Conservation (phyloP, 2,797 vertebrate genomes). For the Remorina albescens region DNA sequence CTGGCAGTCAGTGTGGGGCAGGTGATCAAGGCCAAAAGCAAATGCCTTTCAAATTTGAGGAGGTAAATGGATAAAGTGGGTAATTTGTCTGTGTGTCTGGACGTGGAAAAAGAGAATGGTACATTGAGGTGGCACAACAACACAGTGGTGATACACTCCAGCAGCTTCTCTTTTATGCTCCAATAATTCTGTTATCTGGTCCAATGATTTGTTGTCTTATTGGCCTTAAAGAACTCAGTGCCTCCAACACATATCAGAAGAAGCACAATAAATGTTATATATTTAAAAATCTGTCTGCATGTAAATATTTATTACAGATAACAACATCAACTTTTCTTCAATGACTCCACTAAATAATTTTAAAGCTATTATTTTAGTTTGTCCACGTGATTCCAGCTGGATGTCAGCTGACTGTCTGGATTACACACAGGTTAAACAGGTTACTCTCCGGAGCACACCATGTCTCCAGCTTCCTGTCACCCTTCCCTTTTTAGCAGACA, state of each 20-base stretch:
- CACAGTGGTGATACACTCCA: background rate
- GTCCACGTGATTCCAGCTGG: background rate
- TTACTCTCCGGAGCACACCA: slow-evolving; percentile 1
- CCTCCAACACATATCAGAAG: background rate
- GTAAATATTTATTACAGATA: background rate
- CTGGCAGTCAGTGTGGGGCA: too few relatives aligned
- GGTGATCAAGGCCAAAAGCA: background rate
- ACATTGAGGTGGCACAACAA: background rate
- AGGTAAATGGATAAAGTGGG: background rate
- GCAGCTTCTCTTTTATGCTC: background rate
- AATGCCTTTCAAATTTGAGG: background rate
- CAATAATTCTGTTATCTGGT: background rate
- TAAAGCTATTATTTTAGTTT: background rate
- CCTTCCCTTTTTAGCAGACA: slow-evolving; percentile 24
- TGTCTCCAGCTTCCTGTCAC: slow-evolving; percentile 40
- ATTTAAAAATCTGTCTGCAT: too few relatives aligned
- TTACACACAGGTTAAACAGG: slow-evolving; percentile 22
- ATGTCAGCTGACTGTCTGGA: slow-evolving; percentile 8
- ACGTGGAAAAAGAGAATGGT: too few relatives aligned
- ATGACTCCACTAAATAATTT: background rate
- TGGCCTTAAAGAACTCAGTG: background rate
- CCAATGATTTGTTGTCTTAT: background rate
- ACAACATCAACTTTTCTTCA: background rate
- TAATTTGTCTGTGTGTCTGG: background rate
- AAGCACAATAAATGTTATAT: too few relatives aligned